Base-by-base conservation (phyloP, 2,888 invertebrate species). In the Bombylius discolor region DNA sequence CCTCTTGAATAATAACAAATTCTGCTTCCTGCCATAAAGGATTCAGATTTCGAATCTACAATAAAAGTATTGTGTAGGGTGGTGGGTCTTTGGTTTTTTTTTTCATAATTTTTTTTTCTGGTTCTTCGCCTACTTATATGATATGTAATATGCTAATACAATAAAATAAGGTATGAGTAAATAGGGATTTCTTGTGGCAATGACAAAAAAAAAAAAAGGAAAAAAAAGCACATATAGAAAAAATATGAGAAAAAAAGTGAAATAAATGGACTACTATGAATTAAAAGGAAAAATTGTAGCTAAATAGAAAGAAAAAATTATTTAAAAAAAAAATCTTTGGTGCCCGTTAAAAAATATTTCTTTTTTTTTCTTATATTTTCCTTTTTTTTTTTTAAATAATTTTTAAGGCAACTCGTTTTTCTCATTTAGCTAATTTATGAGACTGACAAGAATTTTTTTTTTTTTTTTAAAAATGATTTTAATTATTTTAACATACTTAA, bases 1-100 rank as follows among this genome's bases (percentile, higher is more conserved):
- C 58, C 53, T 58, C 52, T 47, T 53, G 58, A 58, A 58, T 58
- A 56, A 58, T 58, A 58, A 52, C 56, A 56, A 56, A 58, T 58
- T 56, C 58, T 51, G 52, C 56, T 55, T 55, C 55, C 50, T 46
- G 46, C 31, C 46, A 47, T 46, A n/a, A 46, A 47, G 46, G 46
- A 52, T 52, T 34, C 46, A 42, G 39, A 42, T 42, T 42, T 42
- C 6, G 12, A 42, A 42, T 34, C 31, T 44, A n/a, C 32, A 9
- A 49, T 6, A 45, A 12, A 13, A 42, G 46, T 46, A 13, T 23
- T 23, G 23, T 23, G 23, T 23, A 23, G 23, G 23, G 23, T 23
- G 9, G 36, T 36, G 6, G 36, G 7, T 36, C 6, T 36, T 6
- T 36, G 34, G 4, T 36, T 36, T 5, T 8, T 23, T 36, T 36